Conservation (phyloP, 1,140 invertebrate genomes). For the Pseudomyrmex dendroicus region DNA sequence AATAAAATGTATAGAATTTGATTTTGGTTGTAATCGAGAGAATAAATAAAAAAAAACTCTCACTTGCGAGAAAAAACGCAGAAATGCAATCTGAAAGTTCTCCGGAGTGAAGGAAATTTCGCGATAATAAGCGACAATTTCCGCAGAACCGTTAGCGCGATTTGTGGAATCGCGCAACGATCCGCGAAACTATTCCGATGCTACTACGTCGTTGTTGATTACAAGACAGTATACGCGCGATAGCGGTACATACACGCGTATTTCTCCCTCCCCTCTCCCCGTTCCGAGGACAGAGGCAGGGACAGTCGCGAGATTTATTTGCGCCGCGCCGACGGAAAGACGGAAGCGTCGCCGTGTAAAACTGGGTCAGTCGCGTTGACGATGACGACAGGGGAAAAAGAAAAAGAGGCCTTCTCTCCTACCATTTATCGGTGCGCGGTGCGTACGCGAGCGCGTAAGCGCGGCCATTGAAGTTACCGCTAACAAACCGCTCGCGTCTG, state of each 20-base stretch:
- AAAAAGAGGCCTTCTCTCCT: slow-evolving; percentile 29
- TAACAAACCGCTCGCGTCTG: slow-evolving; percentile 1
- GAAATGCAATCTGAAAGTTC: no score
- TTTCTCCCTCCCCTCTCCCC: background rate
- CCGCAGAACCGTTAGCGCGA: slow-evolving; percentile 7
- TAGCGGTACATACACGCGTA: slow-evolving; percentile 28
- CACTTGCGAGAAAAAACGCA: no score
- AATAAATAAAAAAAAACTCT: no score
- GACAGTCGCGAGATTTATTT: slow-evolving; percentile 15
- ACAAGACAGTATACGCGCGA: slow-evolving; percentile 5
- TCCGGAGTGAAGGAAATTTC: background rate
- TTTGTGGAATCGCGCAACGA: slow-evolving; percentile 16
- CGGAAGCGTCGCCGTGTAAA: slow-evolving; percentile 34
- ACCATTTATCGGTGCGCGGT: slow-evolving; percentile 33
- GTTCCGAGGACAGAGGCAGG: background rate
- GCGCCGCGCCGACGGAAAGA: slow-evolving; percentile 5
- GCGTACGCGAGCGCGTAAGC: slow-evolving; percentile 39
- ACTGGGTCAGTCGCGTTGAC: slow-evolving; percentile 30
- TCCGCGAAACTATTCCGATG: slow-evolving; percentile 9
- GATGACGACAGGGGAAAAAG: slow-evolving; percentile 44
- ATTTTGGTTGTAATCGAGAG: no score
- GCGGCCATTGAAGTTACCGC: slow-evolving; percentile 47
- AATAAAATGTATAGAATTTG: no score
- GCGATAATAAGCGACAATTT: slow-evolving; percentile 13
- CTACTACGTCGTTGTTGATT: slow-evolving; percentile 15